Evolutionary conservation across 2,797 vertebrate genomes (phyloP), one percentile per base, ranked within the genome.

Genomic region (Lophotriccus pileatus): DNA sequence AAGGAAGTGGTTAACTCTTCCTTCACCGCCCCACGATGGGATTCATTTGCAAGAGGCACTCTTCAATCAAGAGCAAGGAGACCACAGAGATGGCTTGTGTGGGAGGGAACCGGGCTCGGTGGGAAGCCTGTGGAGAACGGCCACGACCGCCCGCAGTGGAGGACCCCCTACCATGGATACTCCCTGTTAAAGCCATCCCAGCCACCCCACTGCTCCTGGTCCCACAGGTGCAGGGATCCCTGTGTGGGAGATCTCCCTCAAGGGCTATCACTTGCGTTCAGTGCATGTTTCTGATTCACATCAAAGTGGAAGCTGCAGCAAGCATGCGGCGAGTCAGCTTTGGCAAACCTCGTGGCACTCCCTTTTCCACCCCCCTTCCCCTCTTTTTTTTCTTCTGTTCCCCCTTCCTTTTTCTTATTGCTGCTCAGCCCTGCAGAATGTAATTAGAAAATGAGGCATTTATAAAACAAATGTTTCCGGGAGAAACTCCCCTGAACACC

Each of bases 31-130:
- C 50, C 62, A 16, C 2, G 0, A 43, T 39, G 73, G 79, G 76
- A 78, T 74, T 75, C 69, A 36, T 90, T 80, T 91, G 46, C 75
- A 62, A 83, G 50, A 53, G 1, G 30, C 28, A 5, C 94, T 97
- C 96, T 97, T 97, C 97, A 97, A 90, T 95, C 97, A 96, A 89
- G 95, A 94, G 94, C 72, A n/a, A 96, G 94, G 85, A 94, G 83
- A 93, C 93, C 92, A 76, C 94, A 96, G 96, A 93, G 85, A 37
- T 70, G 95, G 84, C 43, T 95, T 79, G 88, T 14, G 66, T 77
- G 87, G 94, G 91, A 89, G 79, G 89, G 56, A 77, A 55, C 32
- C 3, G 4, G 67, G 76, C 85, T 74, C 1, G 0, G 28, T 34
- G 64, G 87, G 95, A 85, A 74, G 89, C 49, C 55, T 14, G 20